These are phyloP conservation scores for Eupeodes latifasciatus DNA, from an alignment of 2,888 invertebrate species.

Conservation along the genomic window DNA sequence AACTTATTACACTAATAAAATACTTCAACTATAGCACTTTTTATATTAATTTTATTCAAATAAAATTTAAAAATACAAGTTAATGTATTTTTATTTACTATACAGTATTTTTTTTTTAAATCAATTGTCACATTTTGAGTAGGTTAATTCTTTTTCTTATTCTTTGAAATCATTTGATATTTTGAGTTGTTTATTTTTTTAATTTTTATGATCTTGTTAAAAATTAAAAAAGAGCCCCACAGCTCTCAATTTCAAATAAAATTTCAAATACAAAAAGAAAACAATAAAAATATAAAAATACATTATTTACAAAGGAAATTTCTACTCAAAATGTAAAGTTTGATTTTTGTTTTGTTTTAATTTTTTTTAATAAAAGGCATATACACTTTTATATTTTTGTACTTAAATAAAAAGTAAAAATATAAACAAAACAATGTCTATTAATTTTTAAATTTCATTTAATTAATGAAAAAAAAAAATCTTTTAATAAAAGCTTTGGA, in stretches of 20 bases:
- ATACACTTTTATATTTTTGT: not conserved
- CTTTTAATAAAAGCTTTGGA: not conserved
- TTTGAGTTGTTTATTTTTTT: not conserved
- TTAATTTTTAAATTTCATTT: no score
- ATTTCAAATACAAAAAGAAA: not conserved
- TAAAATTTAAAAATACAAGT: not conserved
- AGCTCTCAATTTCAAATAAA: not conserved
- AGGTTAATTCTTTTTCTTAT: conserved; percentile 9
- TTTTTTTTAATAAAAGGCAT: conserved; percentile 47
- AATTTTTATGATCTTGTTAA: not conserved
- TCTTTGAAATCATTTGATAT: conserved; percentile 44
- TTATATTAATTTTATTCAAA: not conserved
- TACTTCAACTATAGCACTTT: not conserved
- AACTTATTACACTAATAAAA: conserved; percentile 46
- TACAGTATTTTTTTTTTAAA: not conserved
- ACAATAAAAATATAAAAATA: not conserved
- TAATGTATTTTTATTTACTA: conserved; percentile 3
- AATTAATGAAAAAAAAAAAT: not conserved
- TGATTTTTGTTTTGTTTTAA: conserved; percentile 48
- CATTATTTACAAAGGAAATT: not conserved
- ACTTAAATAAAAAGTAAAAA: not conserved
- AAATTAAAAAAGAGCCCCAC: conserved; percentile 10
- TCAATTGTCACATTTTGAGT: conserved; percentile 60
- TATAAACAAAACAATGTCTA: no score
- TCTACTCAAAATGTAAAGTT: conserved; percentile 45